Conservation (phyloP, 2,888 invertebrate genomes). For the Dysmachus trigonus region DNA sequence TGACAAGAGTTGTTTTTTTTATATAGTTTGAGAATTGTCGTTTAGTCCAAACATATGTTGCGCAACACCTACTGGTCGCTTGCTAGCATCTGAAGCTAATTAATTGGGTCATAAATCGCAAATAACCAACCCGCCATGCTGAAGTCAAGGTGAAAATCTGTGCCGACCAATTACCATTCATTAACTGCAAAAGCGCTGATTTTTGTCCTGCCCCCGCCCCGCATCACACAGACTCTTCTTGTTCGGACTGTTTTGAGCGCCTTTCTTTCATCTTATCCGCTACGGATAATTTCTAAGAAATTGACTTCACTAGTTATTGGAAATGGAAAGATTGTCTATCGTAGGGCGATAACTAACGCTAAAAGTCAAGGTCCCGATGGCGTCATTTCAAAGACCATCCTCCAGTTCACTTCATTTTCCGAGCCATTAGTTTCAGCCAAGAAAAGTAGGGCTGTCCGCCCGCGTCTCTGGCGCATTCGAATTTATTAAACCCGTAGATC, state of each 20-base stretch:
- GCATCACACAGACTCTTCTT: background rate
- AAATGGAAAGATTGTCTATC: background rate
- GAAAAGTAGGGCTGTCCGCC: background rate
- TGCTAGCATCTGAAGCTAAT: background rate
- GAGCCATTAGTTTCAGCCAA: slow-evolving; percentile 1
- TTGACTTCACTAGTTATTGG: background rate
- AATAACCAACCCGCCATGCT: background rate
- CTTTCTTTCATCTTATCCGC: background rate
- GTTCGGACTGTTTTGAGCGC: background rate
- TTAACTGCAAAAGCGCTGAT: slow-evolving; percentile 5
- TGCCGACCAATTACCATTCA: slow-evolving; percentile 31
- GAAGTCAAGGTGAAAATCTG: slow-evolving; percentile 8
- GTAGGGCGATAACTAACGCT: background rate
- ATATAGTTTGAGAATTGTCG: background rate
- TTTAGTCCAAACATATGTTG: background rate
- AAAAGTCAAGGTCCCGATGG: background rate
- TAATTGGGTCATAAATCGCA: slow-evolving; percentile 7
- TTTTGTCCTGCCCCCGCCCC: slow-evolving; percentile 1
- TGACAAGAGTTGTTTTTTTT: background rate
- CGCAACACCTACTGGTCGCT: background rate
- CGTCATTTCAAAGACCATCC: background rate
- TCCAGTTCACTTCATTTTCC: background rate
- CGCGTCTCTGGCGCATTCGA: background rate
- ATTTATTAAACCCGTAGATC: slow-evolving; percentile 49
- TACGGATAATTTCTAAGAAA: background rate